Evolutionary conservation across 1,140 invertebrate species (phyloP), one percentile per base, ranked within the genome.

Genomic region (Drosophila sucinea): DNA sequence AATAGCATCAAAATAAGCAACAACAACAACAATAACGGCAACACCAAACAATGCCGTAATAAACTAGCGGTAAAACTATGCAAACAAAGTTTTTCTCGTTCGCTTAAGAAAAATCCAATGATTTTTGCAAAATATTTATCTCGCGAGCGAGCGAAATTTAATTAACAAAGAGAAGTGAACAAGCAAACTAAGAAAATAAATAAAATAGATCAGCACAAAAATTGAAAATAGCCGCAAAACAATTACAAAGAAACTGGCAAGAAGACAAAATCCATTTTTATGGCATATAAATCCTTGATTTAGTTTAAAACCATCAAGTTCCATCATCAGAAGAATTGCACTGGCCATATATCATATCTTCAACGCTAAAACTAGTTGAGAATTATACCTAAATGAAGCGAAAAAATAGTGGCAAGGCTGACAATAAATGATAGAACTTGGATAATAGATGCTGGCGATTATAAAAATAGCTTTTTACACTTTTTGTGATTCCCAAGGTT

Each of bases 41-140:
- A 64, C 35, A 61, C 25, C 41, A 70, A 87, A 86, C 83, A 86
- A 86, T 83, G 54, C 76, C 83, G 65, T 83, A 86, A 87, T 87
- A 86, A 87, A 86, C 84, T 83, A 79, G 60, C 76, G 77, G 57
- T 51, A 47, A 73, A 86, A 85, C 67, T 79, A 73, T 72, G 72
- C 63, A 76, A 63, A 81, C 72, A 73, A 56, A 60, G 67, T 57
- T 86, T 73, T 57, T 54, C 65, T 62, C 71, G 68, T 74, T 76
- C 60, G 63, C 65, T 60, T 27, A 27, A 60, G 57, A 60, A 60
- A 60, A 60, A 60, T 27, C 35, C 33, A 27, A 33, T 35, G 25
- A 58, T 35, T 23, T 51, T 51, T 27, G 23, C 23, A 51, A 27
- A 51, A 51, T 51, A 8, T 51, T 51, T 51, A 51, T 51, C 44